These are phyloP conservation scores for Plebejus argus DNA, from an alignment of 2,888 invertebrate genomes.

Conservation along the genomic window DNA sequence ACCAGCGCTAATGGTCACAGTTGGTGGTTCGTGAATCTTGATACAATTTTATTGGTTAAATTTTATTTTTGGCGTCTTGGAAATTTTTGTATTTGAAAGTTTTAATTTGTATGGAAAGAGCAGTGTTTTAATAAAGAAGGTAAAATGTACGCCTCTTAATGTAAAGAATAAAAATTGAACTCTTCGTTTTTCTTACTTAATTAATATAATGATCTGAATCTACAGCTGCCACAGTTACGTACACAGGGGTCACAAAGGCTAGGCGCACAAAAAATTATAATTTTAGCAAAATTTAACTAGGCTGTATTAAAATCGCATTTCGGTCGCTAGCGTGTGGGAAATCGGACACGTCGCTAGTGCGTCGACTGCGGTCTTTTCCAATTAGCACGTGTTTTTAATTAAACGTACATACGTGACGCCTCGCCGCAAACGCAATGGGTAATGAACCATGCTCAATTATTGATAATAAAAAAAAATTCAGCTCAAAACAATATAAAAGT, in stretches of 20 bases:
- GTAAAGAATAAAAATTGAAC: background rate
- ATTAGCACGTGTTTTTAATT: constrained; percentile 34
- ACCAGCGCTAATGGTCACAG: background rate
- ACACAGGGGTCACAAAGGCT: background rate
- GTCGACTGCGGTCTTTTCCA: constrained; percentile 29
- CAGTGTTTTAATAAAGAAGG: background rate
- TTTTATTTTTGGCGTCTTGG: background rate
- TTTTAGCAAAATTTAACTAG: background rate
- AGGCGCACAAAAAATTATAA: background rate
- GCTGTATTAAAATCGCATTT: background rate
- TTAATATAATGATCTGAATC: background rate
- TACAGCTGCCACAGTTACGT: background rate
- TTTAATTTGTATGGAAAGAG: background rate
- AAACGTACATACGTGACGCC: constrained; percentile 27
- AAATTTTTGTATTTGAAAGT: background rate
- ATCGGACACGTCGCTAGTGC: background rate
- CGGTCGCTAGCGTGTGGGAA: background rate
- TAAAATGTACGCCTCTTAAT: background rate
- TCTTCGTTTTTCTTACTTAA: background rate
- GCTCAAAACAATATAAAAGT: no score
- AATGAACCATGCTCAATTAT: constrained; percentile 13
- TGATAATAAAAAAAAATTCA: no score
- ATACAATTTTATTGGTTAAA: background rate
- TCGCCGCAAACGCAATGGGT: constrained; percentile 26
- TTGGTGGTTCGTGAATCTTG: background rate